Conservation (phyloP, 37 sponge, comb jelly and placozoan genomes). For the Hexactinellida sp. region DNA sequence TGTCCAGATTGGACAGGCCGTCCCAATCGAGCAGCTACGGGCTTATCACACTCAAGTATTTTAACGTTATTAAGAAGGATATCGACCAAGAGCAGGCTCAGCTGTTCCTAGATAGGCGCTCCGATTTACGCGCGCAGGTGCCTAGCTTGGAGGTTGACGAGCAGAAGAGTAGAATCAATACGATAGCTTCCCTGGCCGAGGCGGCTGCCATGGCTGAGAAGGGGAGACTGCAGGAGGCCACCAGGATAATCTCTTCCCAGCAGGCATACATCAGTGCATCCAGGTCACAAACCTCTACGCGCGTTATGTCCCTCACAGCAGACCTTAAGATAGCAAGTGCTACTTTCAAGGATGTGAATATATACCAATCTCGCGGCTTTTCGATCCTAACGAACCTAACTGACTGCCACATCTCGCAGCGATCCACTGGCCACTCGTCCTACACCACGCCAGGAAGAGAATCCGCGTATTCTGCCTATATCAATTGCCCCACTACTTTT, state of each 20-base stretch:
- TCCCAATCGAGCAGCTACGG: not conserved
- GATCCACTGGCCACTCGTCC: not conserved
- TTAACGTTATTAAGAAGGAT: constrained; percentile 23
- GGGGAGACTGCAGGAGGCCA: constrained; percentile 10
- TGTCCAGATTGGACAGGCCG: not conserved
- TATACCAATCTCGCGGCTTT: too few relatives aligned
- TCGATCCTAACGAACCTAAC: not conserved
- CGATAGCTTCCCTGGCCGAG: not conserved
- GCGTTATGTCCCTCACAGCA: not conserved
- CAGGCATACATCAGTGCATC: not conserved
- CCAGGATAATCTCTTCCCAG: not conserved
- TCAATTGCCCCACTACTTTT: too few relatives aligned
- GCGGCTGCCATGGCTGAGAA: constrained; percentile 14
- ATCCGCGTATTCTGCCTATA: too few relatives aligned
- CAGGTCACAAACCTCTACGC: not conserved
- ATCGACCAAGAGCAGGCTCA: not conserved
- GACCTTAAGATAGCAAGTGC: not conserved
- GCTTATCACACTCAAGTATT: not conserved
- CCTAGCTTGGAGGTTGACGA: constrained; percentile 16
- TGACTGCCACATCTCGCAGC: not conserved
- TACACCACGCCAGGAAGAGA: not conserved
- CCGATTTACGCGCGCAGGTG: not conserved
- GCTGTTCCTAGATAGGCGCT: not conserved
- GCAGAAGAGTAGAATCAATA: constrained; percentile 12
- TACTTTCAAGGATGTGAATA: not conserved